Base-by-base conservation (phyloP, 2,888 invertebrate species). In the Metopia argyrocephala region DNA sequence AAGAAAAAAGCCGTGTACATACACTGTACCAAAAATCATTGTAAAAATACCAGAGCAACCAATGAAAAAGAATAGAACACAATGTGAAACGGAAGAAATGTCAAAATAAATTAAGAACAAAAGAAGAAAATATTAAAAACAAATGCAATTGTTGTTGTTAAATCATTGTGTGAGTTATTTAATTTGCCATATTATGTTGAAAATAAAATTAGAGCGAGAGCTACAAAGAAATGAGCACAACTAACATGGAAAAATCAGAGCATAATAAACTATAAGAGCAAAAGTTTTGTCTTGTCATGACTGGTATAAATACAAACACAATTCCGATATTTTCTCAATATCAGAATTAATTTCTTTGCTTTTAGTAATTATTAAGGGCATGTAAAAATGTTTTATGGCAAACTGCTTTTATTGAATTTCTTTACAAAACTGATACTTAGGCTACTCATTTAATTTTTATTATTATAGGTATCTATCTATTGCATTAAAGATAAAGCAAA, bases 171-270 rank as follows among this genome's bases (percentile, higher is more conserved):
- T 21, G 23, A 65, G 38, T 23, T 18, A 65, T 70, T 59, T 46
- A 20, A 71, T 65, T 78, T 65, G 45, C 74, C 59, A 56, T 68
- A 71, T 61, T 38, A 38, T 15, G 38, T 12, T 48, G 52, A 69
- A 68, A 57, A 45, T 5, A 68, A 61, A 68, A 75, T 54, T 38
- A 38, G 38, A 38, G 38, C 38, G 38, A 27, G 56, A 56, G 56
- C 27, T 56, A 38, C 38, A 38, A 38, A 27, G 18, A 15, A 70
- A 70, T 76, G 80, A 80, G 80, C 64, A 73, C 61, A 76, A 66
- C 52, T 52, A 31, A 9, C 70, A 76, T 75, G 79, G 75, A 68
- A 54, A 81, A 81, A 81, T 78, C 69, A 78, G 80, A 81, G 74
- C 28, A 52, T 69, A 56, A 6, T 56, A 62, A 20, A 70, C 31